Base-by-base conservation (phyloP, 2,888 invertebrate species). In the Cetonia aurata region DNA sequence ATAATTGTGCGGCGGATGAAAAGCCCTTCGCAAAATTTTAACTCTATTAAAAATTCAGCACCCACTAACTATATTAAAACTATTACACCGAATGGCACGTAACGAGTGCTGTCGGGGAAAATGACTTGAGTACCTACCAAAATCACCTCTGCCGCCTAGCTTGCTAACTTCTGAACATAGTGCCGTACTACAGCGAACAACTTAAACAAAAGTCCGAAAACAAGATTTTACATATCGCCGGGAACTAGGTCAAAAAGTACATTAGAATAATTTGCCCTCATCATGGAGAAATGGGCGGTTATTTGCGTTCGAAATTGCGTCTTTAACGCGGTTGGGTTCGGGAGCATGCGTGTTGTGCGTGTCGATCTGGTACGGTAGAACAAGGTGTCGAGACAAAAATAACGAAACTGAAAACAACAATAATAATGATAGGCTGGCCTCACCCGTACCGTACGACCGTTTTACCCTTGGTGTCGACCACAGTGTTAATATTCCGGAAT, bases 401-500 rank as follows among this genome's bases (percentile, higher is more conserved):
- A 44, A 53, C 33, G 48, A 62, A 59, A 59, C 46, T 62, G 31
- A 62, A 48, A 48, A 62, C 33, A 62, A 48, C 33, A 50, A 62
- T 33, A 67, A 53, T 19, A 55, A 42, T 19, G 4, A 25, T 25
- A 25, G 25, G n/a, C 25, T 25, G 13, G 37, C 25, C 52, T 3
- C 17, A 10, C 15, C 17, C 56, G 25, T 25, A 4, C 25, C 15
- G 33, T 53, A 42, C 44, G 66, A 59, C 69, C 57, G 66, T 69
- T 71, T 69, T 46, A 33, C 56, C 53, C 37, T 65, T 53, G 42
- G 17, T 59, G 44, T 17, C 50, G 66, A 52, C 60, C 46, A 56
- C 67, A 67, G 50, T 72, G 71, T 71, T 74, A 74, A 71, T 72
- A 72, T 69, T 71, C 72, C 71, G 74, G 71, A 71, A 71, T 71